Base-by-base conservation (phyloP, 1,140 invertebrate genomes). In the Mizuhopecten yessoensis region DNA sequence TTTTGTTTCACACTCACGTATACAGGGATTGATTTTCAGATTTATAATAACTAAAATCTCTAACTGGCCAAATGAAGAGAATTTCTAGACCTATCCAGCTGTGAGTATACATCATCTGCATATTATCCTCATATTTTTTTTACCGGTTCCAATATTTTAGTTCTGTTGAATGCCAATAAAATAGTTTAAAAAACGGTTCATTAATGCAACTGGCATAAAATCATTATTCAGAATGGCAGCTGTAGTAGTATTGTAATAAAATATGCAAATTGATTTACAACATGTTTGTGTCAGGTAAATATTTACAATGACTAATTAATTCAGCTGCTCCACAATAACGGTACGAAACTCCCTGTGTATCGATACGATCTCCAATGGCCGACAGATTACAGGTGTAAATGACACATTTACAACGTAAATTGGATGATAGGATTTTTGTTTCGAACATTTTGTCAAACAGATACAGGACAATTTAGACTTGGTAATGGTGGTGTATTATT, bases 191-290 rank as follows among this genome's bases (percentile, higher is more conserved):
- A 75, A 75, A 75, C 1, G n/a, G n/a, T 17, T 75, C 57, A 75
- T 75, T 75, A 75, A 75, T 75, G 57, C 57, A 75, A 75, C 57
- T 75, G 57, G 57, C 57, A 75, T 75, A 75, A 75, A 75, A 75
- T 75, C 57, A 75, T 75, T 75, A 75, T 75, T 75, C 57, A 75
- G 57, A 29, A 75, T 75, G 29, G 23, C 57, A 75, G 23, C 3
- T n/a, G 9, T 75, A 75, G 17, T 75, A 75, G 57, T 29, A 29
- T 75, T 75, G 23, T 75, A 75, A 75, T 75, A n/a, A 75, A 75
- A 75, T 75, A 75, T 75, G 57, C n/a, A 75, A 75, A 75, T 75
- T 29, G 57, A 75, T 75, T 75, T 75, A 75, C 17, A 29, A 23
- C 23, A 17, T 75, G 57, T 75, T 75, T 75, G 57, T 75, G 57